Conservation (phyloP, 2,797 vertebrate species). For the Catostomus latipinnis region DNA sequence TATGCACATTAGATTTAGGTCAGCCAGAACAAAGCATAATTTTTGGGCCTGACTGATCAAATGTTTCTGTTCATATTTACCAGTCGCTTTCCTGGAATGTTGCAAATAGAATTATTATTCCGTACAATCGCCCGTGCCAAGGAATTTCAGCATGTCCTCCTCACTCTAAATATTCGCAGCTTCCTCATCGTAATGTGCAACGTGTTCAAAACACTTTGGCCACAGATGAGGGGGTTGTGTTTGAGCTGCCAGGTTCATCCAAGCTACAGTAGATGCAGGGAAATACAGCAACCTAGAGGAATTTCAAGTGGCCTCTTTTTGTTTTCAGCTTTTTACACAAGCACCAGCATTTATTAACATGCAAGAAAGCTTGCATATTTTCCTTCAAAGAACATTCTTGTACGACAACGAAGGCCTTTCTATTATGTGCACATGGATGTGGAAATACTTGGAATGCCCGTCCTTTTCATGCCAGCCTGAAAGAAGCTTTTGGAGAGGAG, state of each 20-base stretch:
- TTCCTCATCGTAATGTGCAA: conserved; percentile 67
- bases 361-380: conserved; percentile 46
- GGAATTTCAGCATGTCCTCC: conserved; percentile 70
- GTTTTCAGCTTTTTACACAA: conserved; percentile 14
- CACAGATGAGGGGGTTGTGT: conserved; percentile 39
- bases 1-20: conserved; percentile 72
- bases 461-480: conserved; percentile 57
- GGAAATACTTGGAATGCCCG: conserved; percentile 58
- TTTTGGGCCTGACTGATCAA: conserved; percentile 54
- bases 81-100: conserved; percentile 69
- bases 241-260: conserved; percentile 52
- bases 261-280: conserved; percentile 27
- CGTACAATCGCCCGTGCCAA: conserved; percentile 60
- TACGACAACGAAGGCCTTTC: conserved; percentile 44
- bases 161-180: conserved; percentile 64
- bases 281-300: conserved; percentile 46
- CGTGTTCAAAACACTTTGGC: conserved; percentile 71
- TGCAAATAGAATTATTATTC: conserved; percentile 68
- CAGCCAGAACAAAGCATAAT: conserved; percentile 70
- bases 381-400: conserved; percentile 44
- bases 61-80: conserved; percentile 68
- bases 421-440: conserved; percentile 55
- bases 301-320: conserved; percentile 53
- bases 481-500: conserved; percentile 59
- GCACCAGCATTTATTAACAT: conserved; percentile 36